Base-by-base conservation (phyloP, 2,113 vertebrate genomes). In the Archocentrus centrarchus region DNA sequence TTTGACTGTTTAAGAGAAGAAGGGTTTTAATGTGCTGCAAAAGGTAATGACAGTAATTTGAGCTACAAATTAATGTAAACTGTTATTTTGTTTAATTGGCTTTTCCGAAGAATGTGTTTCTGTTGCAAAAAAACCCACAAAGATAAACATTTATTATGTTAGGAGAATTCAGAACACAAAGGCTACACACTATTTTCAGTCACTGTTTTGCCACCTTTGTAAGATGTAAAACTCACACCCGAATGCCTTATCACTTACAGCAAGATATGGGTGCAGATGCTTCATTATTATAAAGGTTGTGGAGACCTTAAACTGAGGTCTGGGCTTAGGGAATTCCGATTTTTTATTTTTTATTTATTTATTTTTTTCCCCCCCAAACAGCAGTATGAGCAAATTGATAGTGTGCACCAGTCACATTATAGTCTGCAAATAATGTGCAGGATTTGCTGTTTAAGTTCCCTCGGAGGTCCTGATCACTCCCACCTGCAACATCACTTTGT, bases 401-500 rank as follows among this genome's bases (percentile, higher is more conserved):
- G 22, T 77, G 50, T 39, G 37, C 37, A 3, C 37, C 37, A 9
- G 37, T 39, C 37, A 39, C 37, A 39, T 39, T 39, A 39, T 39
- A 10, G 55, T 75, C 30, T 85, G 37, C 35, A 53, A 20, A 44
- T 41, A 82, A 44, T 64, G 20, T 17, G n/a, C 68, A 64, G 61
- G 62, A 66, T 66, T 77, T 82, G 63, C 50, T 2, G 11, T 27
- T 24, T 18, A 14, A 27, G 11, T 82, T 77, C 75, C 63, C 75
- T 59, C 77, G 47, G 62, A 64, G 58, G 59, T 61, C 76, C 22
- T 57, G 37, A 82, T 82, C 75, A 63, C 59, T 70, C 37, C 66
- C 64, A 68, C 77, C 68, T 64, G 79, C 59, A 80, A 77, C 79
- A 75, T 14, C 80, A 62, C 63, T 77, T 59, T 66, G 27, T 75